phyloP scores from a whole-genome alignment of 2,113 vertebrate species.

The Calypte anna region DNA sequence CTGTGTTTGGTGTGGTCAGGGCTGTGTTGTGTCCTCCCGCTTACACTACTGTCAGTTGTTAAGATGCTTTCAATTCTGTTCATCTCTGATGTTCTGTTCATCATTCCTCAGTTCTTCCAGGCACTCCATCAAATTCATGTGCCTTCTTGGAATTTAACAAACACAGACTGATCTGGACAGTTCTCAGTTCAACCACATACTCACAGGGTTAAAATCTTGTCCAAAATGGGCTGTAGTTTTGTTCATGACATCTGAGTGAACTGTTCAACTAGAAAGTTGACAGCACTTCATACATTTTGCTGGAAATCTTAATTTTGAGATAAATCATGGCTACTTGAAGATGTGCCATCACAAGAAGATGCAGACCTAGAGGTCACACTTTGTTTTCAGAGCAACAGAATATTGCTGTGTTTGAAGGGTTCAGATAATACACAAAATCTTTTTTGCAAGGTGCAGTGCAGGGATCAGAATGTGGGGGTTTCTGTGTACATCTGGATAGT shows the following conservation, averaged over 20 bases:
- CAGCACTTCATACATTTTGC: not conserved
- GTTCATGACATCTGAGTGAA: not conserved
- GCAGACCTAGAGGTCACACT: not conserved
- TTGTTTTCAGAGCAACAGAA: not conserved
- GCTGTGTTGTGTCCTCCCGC: not conserved
- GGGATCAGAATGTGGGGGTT: not conserved
- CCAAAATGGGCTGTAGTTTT: not conserved
- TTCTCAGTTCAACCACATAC: not conserved
- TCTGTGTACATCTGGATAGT: not conserved
- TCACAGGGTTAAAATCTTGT: not conserved
- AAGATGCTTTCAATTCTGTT: not conserved
- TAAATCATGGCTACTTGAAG: not conserved
- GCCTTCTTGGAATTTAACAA: not conserved
- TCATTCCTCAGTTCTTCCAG: not conserved
- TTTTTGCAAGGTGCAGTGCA: not conserved
- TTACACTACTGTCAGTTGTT: not conserved
- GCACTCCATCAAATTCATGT: fast-evolving
- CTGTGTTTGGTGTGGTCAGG: not conserved
- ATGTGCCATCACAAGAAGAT: not conserved
- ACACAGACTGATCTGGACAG: not conserved
- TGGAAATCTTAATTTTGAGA: not conserved
- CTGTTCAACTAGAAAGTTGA: not conserved
- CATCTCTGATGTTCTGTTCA: not conserved
- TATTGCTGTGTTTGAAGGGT: not conserved
- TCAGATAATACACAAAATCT: not conserved